Evolutionary conservation across 2,113 vertebrate species (phyloP).

Genomic region (Verasper variegatus): DNA sequence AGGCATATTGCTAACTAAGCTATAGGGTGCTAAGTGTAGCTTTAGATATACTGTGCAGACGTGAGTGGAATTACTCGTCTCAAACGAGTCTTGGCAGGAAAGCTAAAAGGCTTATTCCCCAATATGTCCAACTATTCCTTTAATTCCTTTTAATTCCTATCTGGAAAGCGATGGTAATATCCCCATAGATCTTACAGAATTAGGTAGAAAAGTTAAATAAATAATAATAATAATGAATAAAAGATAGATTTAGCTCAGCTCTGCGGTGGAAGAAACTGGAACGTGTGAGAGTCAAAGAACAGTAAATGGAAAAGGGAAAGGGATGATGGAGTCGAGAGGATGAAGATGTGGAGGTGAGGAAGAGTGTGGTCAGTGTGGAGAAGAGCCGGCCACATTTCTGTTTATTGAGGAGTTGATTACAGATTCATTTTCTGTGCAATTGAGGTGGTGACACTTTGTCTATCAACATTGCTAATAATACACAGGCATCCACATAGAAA

Average conservation of each 20-base stretch:
- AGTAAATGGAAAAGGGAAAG: not conserved
- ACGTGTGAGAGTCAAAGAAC: not conserved
- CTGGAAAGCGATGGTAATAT: not conserved
- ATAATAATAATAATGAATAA: not conserved
- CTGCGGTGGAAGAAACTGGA: conserved; percentile 9
- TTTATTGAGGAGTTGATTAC: conserved; percentile 39
- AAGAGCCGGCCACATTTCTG: conserved; percentile 11
- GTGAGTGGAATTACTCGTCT: not conserved
- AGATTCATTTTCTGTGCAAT: conserved; percentile 6
- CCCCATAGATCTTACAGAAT: not conserved
- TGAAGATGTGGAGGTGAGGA: conserved; percentile 9
- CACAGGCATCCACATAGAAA: conserved; percentile 1
- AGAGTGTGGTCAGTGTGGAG: not conserved
- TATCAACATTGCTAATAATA: conserved; percentile 5
- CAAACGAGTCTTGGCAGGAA: not conserved
- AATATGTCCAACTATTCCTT: not conserved
- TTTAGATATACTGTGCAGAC: not conserved
- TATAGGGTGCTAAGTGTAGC: not conserved
- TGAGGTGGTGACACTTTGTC: conserved; percentile 11
- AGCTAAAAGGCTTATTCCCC: not conserved
- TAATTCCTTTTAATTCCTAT: not conserved
- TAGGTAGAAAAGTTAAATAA: not conserved
- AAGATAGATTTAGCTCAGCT: no score
- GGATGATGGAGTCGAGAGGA: not conserved
- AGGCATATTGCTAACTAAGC: not conserved